Evolutionary conservation across 2,113 vertebrate species (phyloP).

Genomic region (Cebus imitator): DNA sequence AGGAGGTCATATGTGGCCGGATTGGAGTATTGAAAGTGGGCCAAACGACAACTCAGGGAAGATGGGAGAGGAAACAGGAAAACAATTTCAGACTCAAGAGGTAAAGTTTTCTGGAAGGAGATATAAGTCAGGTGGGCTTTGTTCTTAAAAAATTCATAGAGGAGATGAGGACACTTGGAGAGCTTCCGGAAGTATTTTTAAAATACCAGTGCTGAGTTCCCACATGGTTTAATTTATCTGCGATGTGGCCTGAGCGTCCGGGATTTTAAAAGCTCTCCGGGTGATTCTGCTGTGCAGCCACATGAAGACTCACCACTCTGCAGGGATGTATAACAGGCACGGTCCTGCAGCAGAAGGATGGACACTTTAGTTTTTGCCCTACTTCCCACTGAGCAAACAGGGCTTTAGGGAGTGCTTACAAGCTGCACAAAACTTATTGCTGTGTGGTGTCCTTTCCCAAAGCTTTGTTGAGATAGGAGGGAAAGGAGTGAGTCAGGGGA

Average conservation of each 20-base stretch:
- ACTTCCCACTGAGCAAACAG: background rate
- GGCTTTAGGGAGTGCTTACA: background rate
- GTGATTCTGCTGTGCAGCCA: background rate
- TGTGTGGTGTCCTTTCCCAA: background rate
- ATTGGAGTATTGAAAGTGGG: background rate
- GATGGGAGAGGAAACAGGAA: background rate
- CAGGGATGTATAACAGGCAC: background rate
- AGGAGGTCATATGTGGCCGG: background rate
- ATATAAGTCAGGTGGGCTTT: background rate
- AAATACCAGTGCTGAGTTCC: background rate
- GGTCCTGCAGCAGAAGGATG: background rate
- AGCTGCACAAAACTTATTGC: background rate
- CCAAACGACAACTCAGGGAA: background rate
- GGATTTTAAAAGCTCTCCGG: conserved; percentile 19
- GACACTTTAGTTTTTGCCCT: background rate
- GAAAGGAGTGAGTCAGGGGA: background rate
- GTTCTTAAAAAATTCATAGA: background rate
- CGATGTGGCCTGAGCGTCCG: background rate
- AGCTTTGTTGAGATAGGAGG: background rate
- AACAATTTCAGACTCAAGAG: background rate
- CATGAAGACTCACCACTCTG: background rate
- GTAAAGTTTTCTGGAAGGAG: background rate
- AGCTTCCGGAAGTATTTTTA: background rate
- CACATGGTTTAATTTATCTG: background rate
- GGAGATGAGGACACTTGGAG: background rate